phyloP scores from a whole-genome alignment of 1,140 invertebrate species.

The Drosophila santomea region DNA sequence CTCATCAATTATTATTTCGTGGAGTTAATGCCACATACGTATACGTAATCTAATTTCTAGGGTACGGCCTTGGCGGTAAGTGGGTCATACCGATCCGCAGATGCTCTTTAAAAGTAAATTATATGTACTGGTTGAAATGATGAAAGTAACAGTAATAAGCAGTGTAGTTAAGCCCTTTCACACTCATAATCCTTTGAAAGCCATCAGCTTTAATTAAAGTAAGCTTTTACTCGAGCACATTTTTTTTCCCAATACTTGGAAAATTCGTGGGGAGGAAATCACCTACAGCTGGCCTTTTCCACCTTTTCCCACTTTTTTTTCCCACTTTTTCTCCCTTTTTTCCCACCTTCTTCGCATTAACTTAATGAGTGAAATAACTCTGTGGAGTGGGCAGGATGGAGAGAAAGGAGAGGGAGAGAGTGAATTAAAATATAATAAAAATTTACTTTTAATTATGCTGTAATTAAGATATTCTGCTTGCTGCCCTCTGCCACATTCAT shows the following conservation, averaged over 20 bases:
- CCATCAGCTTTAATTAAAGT: conserved; percentile 9
- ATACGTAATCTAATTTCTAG: conserved; percentile 30
- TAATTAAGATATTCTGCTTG: conserved; percentile 58
- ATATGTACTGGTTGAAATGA: not conserved
- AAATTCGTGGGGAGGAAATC: not conserved
- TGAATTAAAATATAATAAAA: conserved; percentile 51
- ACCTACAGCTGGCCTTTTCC: conserved; percentile 14
- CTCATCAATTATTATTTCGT: conserved; percentile 47
- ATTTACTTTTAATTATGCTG: conserved; percentile 64
- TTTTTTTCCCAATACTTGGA: not conserved
- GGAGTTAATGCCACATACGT: conserved; percentile 38
- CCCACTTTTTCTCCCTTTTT: conserved; percentile 15
- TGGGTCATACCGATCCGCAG: not conserved
- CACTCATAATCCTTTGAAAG: not conserved
- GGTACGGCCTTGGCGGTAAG: not conserved
- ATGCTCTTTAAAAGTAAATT: not conserved
- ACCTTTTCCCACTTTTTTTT: not conserved
- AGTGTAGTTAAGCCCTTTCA: not conserved
- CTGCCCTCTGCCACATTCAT: not conserved
- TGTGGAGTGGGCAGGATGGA: conserved; percentile 7
- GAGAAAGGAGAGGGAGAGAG: not conserved
- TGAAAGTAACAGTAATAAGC: not conserved
- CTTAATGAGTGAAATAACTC: conserved; percentile 53
- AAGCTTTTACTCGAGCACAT: not conserved
- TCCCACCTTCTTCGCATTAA: conserved; percentile 53